Evolutionary conservation across 2,888 invertebrate species (phyloP), one percentile per base, ranked within the genome.

Genomic region (Oscheius sp.): DNA sequence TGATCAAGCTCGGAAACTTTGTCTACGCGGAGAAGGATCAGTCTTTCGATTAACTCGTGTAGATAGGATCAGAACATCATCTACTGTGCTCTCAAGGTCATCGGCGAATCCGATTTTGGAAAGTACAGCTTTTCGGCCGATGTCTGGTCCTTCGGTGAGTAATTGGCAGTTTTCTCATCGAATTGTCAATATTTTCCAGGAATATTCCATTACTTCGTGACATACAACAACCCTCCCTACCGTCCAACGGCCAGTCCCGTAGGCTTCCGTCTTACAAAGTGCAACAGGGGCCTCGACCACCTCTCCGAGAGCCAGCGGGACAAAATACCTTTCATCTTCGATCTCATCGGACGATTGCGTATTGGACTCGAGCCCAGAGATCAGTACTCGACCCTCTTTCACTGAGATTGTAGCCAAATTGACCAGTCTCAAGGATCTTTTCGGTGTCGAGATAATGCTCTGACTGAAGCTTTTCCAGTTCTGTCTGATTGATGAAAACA

Each of bases 71-170:
- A 33, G 48, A 63, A 63, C 21, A 63, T 63, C 48, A 48, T 48
- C n/a, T 63, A 63, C 29, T 63, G 2, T 47, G 63, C 63, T 21
- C 63, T 50, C 11, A 48, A 63, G 32, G n/a, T 63, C 21, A 63
- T 63, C 10, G 47, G n/a, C 4, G 63, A 63, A 48, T 5, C 1
- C 7, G n/a, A n/a, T 29, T 5, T 63, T 48, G n/a, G 1, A 35
- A 60, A 29, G 21, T 60, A 60, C 60, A 37, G 42, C n/a, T 60
- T 37, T 37, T 50, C 50, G 21, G 63, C 63, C 21, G 63, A 63
- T 50, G 63, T 63, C 5, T 63, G 63, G 63, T 48, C 48, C 5
- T 63, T 63, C 21, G 63, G 63, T 10, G 7, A 3, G 42, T 42
- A 5, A 42, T 42, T 42, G 42, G 3, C 7, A 35, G 11, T 47